Conservation (phyloP, 2,888 invertebrate genomes). For the Cotesia congregata region DNA sequence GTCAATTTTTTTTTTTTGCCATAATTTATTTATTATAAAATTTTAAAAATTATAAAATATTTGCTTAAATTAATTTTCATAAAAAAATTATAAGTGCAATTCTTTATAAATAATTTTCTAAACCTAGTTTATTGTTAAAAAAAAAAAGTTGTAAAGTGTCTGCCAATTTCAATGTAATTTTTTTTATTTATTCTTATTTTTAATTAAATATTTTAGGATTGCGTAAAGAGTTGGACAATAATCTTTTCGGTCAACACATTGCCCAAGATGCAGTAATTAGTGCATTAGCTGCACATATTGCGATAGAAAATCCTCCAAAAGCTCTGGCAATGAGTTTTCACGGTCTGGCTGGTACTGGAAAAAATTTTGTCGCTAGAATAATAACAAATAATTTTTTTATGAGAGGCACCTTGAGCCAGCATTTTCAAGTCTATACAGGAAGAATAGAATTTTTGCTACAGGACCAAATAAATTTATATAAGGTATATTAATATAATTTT, state of each 20-base stretch:
- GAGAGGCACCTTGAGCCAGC: conserved; percentile 81
- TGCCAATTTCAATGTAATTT: conserved; percentile 11
- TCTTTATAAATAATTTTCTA: not conserved
- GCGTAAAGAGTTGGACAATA: not conserved
- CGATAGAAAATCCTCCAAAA: conserved; percentile 75
- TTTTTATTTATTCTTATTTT: not conserved
- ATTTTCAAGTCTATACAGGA: conserved; percentile 86
- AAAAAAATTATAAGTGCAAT: too few species aligned
- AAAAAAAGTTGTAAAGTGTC: too few species aligned
- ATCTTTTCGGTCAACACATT: conserved; percentile 84
- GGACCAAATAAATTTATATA: conserved; percentile 59
- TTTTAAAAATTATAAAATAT: too few species aligned
- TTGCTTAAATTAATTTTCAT: too few species aligned
- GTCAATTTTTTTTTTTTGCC: too few species aligned
- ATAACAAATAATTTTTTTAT: conserved; percentile 80
- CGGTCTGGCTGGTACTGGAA: conserved; percentile 94
- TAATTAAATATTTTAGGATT: not conserved
- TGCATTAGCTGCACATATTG: conserved; percentile 77
- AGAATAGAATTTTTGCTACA: conserved; percentile 83
- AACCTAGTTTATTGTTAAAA: not conserved
- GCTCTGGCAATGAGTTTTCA: conserved; percentile 94
- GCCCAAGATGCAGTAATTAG: conserved; percentile 79
- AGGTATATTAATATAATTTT: not conserved
- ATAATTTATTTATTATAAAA: too few species aligned
- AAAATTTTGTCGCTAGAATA: conserved; percentile 87